Percentiles rank a stretch among this genome's conserved stretches.
phyloP scores from a whole-genome alignment of 2,113 vertebrate genomes.

The Zosterops lateralis region DNA sequence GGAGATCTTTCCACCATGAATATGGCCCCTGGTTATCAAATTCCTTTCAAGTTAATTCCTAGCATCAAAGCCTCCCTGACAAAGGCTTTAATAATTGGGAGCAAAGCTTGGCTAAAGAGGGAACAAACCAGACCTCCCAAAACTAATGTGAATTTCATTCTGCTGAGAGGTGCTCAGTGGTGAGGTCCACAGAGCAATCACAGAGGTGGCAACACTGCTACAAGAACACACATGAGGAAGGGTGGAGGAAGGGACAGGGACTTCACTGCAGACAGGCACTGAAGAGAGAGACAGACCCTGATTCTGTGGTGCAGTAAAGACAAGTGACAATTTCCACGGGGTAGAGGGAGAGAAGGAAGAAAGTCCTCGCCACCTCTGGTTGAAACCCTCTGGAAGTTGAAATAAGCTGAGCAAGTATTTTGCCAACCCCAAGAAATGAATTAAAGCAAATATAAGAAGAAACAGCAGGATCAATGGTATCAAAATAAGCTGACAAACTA shows the following conservation, averaged over 20 bases:
- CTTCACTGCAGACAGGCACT: background rate
- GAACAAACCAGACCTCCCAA: background rate
- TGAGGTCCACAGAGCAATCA: background rate
- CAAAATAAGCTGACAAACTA: background rate
- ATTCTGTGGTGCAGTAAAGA: background rate
- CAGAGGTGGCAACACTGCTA: background rate
- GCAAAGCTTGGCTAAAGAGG: background rate
- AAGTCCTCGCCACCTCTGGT: accelerated
- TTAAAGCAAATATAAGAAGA: background rate
- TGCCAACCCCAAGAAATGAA: background rate
- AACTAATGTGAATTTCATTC: background rate
- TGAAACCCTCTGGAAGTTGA: background rate
- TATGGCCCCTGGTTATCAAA: constrained; percentile 35
- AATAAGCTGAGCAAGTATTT: background rate
- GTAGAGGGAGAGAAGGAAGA: background rate
- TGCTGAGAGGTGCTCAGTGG: background rate
- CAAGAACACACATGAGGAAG: background rate
- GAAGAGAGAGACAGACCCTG: background rate
- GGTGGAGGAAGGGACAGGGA: background rate
- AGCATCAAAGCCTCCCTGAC: constrained; percentile 2
- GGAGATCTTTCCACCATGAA: background rate
- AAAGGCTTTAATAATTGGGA: background rate
- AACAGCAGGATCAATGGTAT: background rate
- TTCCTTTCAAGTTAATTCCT: constrained; percentile 35
- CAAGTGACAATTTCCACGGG: background rate